Conservation (phyloP, 2,113 vertebrate genomes). For the Cyphomyrus plagiostoma region DNA sequence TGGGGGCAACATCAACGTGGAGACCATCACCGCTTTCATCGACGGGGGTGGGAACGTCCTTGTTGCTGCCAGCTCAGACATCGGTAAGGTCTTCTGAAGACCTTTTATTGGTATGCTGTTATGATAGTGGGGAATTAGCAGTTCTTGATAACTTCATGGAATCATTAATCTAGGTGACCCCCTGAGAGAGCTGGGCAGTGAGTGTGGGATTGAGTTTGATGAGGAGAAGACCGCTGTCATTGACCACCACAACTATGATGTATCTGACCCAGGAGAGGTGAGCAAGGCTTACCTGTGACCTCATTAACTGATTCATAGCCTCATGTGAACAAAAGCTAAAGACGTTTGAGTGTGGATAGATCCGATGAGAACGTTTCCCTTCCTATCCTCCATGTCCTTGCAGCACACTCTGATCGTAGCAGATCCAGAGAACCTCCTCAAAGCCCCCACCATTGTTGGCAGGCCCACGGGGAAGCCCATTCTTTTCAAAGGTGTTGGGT, state of each 20-base stretch:
- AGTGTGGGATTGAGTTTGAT: slow-evolving; percentile 97
- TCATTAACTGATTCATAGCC: neutral
- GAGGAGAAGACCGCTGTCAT: slow-evolving; percentile 93
- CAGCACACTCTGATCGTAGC: slow-evolving; percentile 90
- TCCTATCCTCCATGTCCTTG: slow-evolving; percentile 1
- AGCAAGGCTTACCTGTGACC: neutral
- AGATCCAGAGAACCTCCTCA: slow-evolving; percentile 84
- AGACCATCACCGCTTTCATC: slow-evolving; percentile 91
- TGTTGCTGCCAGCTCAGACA: slow-evolving; percentile 86
- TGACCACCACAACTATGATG: slow-evolving; percentile 91
- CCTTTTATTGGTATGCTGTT: neutral
- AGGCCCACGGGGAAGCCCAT: slow-evolving; percentile 75
- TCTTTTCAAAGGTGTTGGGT: slow-evolving; percentile 94
- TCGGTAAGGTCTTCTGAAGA: slow-evolving; percentile 63
- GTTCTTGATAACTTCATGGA: neutral
- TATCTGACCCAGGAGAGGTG: slow-evolving; percentile 90
- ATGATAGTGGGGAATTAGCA: neutral
- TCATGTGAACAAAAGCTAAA: neutral
- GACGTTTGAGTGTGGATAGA: neutral
- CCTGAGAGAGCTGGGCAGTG: slow-evolving; percentile 88
- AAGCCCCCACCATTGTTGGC: slow-evolving; percentile 90
- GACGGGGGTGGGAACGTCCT: slow-evolving; percentile 91
- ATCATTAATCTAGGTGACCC: slow-evolving; percentile 74
- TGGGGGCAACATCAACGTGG: slow-evolving; percentile 91
- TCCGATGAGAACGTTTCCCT: neutral